A percentile compares a stretch with the other conserved stretches of the same genome.
Evolutionary conservation across 2,888 invertebrate species (phyloP).

Genomic region (Timandra comae): DNA sequence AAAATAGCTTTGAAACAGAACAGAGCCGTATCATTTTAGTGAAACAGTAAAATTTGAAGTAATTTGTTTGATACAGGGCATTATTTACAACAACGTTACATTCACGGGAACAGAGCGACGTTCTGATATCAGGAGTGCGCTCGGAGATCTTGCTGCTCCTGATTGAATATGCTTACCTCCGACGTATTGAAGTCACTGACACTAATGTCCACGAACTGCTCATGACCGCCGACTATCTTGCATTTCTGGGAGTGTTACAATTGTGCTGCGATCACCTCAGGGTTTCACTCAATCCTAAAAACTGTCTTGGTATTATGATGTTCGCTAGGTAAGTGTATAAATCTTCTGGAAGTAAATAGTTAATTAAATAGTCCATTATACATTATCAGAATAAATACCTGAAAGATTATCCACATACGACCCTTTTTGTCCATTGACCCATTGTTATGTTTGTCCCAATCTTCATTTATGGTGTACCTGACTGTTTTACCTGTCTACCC

Average conservation of each 20-base stretch:
- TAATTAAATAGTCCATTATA: neutral
- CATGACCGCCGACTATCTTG: conserved; percentile 91
- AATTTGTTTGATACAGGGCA: no score
- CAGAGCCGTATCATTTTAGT: no score
- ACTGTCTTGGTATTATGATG: conserved; percentile 89
- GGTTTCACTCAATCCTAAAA: conserved; percentile 81
- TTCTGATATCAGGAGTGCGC: conserved; percentile 85
- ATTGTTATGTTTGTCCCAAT: no score
- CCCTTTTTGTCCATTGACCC: no score
- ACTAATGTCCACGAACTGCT: conserved; percentile 89
- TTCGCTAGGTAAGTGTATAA: conserved; percentile 86
- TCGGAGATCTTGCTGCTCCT: conserved; percentile 86
- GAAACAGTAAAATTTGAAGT: no score
- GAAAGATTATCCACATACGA: no score
- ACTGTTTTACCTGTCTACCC: no score
- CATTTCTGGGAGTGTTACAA: conserved; percentile 87
- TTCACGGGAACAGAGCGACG: conserved; percentile 80
- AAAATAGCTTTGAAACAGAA: no score
- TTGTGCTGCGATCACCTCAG: conserved; percentile 87
- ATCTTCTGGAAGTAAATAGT: neutral
- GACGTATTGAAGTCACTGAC: conserved; percentile 84
- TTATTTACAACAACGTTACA: conserved; percentile 89
- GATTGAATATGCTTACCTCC: conserved; percentile 90
- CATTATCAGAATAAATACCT: no score
- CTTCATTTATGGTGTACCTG: no score